Percentiles rank a stretch among this genome's conserved stretches.
Evolutionary conservation across 30 jellyfish, hydroid and myxozoan species (phyloP).

Genomic region (Sanderia malayensis): DNA sequence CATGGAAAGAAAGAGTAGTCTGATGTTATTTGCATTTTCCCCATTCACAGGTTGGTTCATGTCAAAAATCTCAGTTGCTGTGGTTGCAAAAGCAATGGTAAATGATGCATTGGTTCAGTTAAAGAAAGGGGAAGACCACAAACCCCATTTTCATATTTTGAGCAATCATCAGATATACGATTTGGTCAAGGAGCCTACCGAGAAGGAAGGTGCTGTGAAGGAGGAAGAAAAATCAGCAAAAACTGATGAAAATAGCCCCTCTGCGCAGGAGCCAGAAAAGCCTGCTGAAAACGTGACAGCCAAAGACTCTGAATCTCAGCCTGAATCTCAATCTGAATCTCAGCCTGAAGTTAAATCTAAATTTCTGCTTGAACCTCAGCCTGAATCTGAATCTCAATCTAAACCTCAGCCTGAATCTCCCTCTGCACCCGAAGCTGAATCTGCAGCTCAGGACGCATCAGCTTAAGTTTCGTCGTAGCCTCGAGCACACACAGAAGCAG

Average conservation of each 20-base stretch:
- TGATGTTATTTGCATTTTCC: neutral
- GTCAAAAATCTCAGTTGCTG: constrained; percentile 65
- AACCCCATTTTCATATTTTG: constrained; percentile 28
- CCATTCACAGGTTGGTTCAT: constrained; percentile 52
- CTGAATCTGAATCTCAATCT: too few relatives aligned
- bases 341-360: too few relatives aligned
- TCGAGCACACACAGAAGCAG: too few relatives aligned
- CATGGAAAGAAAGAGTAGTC: too few relatives aligned
- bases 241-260: neutral
- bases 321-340: too few relatives aligned
- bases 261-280: neutral
- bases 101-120: constrained; percentile 64
- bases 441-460: too few relatives aligned
- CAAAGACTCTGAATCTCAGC: neutral
- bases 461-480: too few relatives aligned
- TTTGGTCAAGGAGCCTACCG: constrained; percentile 21
- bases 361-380: too few relatives aligned
- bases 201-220: constrained; percentile 6
- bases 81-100: constrained; percentile 79
- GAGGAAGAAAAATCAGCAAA: neutral
- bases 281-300: constrained; percentile 6
- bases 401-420: too few relatives aligned
- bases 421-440: too few relatives aligned
- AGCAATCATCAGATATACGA: constrained; percentile 33
- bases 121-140: constrained; percentile 25